Conservation (phyloP, 2,888 invertebrate species). For the Apocheima hispidaria region DNA sequence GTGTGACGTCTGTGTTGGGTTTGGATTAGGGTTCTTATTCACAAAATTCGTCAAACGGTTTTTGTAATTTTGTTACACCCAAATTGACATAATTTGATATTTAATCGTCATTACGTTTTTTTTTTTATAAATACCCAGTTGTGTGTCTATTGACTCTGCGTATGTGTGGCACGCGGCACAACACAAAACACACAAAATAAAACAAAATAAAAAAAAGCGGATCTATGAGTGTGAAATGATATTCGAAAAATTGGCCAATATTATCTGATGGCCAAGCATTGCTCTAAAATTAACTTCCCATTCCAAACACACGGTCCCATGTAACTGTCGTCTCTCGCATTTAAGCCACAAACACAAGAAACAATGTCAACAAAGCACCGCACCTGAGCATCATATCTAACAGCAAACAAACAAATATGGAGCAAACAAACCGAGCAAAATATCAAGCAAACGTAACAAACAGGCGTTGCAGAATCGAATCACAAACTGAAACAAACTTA, state of each 20-base stretch:
- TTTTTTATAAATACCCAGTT: too few species aligned
- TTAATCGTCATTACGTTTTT: too few species aligned
- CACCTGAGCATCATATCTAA: slow-evolving; percentile 28
- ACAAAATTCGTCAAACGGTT: too few species aligned
- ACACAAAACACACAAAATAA: too few species aligned
- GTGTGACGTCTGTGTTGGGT: too few species aligned
- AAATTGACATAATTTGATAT: too few species aligned
- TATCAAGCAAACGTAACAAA: slow-evolving; percentile 34
- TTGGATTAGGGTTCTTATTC: too few species aligned
- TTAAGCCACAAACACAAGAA: slow-evolving; percentile 24
- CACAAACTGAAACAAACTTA: slow-evolving; percentile 57
- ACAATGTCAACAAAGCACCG: slow-evolving; percentile 24
- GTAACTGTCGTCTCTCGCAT: slow-evolving; percentile 15
- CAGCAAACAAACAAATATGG: slow-evolving; percentile 33
- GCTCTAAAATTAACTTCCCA: slow-evolving; percentile 1
- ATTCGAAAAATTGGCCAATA: background rate
- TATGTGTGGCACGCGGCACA: too few species aligned
- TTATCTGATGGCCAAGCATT: background rate
- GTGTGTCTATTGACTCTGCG: too few species aligned
- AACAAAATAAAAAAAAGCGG: too few species aligned
- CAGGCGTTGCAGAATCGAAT: slow-evolving; percentile 48
- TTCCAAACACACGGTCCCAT: slow-evolving; percentile 2
- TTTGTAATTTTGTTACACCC: too few species aligned
- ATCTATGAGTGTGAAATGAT: too few species aligned
- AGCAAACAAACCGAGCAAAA: slow-evolving; percentile 40